Percentiles rank a stretch among this genome's conserved stretches.
phyloP scores from a whole-genome alignment of 1,140 invertebrate genomes.

The Drosophila repleta region DNA sequence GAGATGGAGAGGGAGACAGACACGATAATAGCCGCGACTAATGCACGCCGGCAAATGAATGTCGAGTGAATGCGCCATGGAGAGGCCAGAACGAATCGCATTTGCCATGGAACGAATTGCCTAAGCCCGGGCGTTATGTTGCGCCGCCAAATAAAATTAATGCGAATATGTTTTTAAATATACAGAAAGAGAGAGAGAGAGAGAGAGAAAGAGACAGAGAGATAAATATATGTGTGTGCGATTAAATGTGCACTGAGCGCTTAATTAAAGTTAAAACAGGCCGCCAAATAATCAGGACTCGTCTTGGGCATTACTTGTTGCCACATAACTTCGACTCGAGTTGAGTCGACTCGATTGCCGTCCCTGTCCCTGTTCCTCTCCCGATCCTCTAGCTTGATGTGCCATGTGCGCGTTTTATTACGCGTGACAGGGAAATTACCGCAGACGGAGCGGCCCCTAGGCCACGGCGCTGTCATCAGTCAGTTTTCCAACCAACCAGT shows the following conservation, averaged over 20 bases:
- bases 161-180: conserved; percentile 28
- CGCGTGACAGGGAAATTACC: conserved; percentile 72
- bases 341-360: background rate
- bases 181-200: no score
- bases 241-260: conserved; percentile 31
- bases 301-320: conserved; percentile 29
- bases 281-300: conserved; percentile 66
- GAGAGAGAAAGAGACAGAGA: no score
- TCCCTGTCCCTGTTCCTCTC: background rate
- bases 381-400: conserved; percentile 37
- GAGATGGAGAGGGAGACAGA: conserved; percentile 43
- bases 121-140: conserved; percentile 5
- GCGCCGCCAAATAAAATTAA: conserved; percentile 50
- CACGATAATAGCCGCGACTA: conserved; percentile 77
- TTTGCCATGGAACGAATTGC: conserved; percentile 61
- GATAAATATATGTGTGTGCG: background rate
- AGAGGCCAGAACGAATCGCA: conserved; percentile 67
- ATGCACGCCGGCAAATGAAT: conserved; percentile 67
- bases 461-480: conserved; percentile 46
- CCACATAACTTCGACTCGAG: conserved; percentile 15
- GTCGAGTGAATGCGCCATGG: conserved; percentile 13
- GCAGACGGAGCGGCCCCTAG: conserved; percentile 29
- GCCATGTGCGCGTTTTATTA: conserved; percentile 68
- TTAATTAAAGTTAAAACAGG: conserved; percentile 76
- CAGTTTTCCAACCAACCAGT: conserved; percentile 24